A percentile compares a stretch with the other conserved stretches of the same genome.
These are phyloP conservation scores for Gobio gobio DNA, from an alignment of 2,113 vertebrate genomes.

Conservation along the genomic window DNA sequence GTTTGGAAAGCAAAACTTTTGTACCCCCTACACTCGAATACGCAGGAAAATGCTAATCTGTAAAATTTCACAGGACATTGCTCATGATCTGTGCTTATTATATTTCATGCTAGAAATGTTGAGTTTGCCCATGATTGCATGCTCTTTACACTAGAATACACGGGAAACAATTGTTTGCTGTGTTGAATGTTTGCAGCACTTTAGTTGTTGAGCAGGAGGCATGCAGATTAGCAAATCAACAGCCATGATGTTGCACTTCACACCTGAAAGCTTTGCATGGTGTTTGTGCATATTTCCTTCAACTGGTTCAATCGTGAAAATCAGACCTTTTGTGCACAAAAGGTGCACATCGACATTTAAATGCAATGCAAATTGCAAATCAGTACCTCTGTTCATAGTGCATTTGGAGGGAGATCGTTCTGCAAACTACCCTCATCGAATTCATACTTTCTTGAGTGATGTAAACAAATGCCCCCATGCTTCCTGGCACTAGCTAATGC, in stretches of 20 bases:
- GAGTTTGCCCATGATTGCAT: neutral
- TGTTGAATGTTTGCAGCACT: neutral
- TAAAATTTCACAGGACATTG: neutral
- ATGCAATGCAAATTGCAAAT: too few species aligned
- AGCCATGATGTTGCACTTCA: neutral
- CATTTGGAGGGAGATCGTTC: neutral
- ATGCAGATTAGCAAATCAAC: neutral
- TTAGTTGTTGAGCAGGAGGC: neutral
- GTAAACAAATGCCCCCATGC: constrained; percentile 35
- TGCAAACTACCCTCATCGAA: constrained; percentile 2
- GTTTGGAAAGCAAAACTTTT: constrained; percentile 10
- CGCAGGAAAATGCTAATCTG: neutral
- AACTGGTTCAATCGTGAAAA: neutral
- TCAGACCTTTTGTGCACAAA: neutral
- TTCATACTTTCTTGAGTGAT: constrained; percentile 18
- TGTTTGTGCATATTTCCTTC: neutral
- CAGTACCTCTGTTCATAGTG: neutral
- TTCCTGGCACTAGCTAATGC: constrained; percentile 51
- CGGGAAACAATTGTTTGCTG: neutral
- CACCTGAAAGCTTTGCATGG: neutral
- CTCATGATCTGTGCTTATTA: neutral
- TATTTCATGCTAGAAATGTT: neutral
- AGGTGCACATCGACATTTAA: neutral
- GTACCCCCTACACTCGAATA: neutral
- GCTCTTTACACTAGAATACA: neutral